phyloP scores from a whole-genome alignment of 2,888 invertebrate genomes.

The Oeneis ivallda region DNA sequence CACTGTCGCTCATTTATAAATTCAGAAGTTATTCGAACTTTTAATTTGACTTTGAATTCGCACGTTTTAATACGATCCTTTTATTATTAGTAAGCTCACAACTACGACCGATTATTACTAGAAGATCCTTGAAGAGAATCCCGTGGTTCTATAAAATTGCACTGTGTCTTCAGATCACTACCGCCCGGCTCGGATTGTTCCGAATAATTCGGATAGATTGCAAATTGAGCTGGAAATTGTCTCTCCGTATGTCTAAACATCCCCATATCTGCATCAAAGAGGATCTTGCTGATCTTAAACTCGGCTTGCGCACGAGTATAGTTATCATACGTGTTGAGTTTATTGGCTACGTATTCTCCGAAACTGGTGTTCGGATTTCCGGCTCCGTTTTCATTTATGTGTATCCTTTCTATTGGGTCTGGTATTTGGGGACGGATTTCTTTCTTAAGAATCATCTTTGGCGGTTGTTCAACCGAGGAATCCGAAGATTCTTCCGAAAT shows the following conservation, averaged over 20 bases:
- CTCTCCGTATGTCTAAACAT: constrained; percentile 4
- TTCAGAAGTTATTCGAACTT: no score
- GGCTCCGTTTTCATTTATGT: background rate
- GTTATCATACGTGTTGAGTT: background rate
- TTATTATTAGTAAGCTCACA: no score
- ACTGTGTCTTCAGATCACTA: background rate
- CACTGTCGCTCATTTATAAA: no score
- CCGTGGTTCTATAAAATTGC: background rate
- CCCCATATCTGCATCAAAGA: constrained; percentile 12
- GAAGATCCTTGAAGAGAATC: constrained; percentile 11
- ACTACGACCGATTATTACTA: background rate
- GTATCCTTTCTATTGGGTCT: background rate
- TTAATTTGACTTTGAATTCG: no score
- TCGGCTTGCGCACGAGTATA: constrained; percentile 3
- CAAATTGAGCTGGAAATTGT: constrained; percentile 3
- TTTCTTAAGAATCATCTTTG: background rate
- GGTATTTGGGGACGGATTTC: background rate
- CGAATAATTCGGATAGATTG: background rate
- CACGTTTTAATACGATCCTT: no score
- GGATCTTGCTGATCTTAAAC: constrained; percentile 13
- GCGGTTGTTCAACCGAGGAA: background rate
- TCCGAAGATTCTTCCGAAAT: constrained; percentile 3
- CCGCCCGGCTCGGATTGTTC: constrained; percentile 5
- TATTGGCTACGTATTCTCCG: constrained; percentile 10
- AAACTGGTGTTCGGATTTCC: constrained; percentile 3